These are phyloP conservation scores for Drosophila atripex DNA, from an alignment of 2,888 invertebrate genomes.

Conservation along the genomic window DNA sequence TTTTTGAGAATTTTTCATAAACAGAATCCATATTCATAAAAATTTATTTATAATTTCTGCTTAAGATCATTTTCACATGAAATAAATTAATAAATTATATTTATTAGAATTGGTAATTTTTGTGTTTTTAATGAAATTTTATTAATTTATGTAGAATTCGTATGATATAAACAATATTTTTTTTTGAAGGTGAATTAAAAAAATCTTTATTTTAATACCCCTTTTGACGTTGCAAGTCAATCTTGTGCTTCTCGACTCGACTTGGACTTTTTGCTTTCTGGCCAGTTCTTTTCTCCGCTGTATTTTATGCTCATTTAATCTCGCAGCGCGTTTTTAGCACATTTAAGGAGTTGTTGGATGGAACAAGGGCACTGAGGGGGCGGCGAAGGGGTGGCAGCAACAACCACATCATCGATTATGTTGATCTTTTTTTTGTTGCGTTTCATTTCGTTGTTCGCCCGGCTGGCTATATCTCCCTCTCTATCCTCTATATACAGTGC, in stretches of 20 bases:
- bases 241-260: slow-evolving; percentile 32
- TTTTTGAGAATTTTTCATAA: no score
- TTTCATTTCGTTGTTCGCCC: slow-evolving; percentile 37
- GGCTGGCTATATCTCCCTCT: slow-evolving; percentile 12
- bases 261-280: slow-evolving; percentile 15
- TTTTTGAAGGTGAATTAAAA: neutral
- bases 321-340: slow-evolving; percentile 76
- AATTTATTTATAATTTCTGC: no score
- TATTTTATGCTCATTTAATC: slow-evolving; percentile 80
- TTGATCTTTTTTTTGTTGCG: slow-evolving; percentile 64
- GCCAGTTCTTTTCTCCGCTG: slow-evolving; percentile 48
- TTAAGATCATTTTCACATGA: no score
- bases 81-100: no score
- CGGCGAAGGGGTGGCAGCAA: slow-evolving; percentile 18
- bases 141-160: no score
- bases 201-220: neutral
- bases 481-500: slow-evolving; percentile 46
- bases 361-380: slow-evolving; percentile 6
- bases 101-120: no score
- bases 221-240: neutral
- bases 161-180: neutral
- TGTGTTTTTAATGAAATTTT: no score
- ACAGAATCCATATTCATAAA: no score
- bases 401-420: slow-evolving; percentile 76
- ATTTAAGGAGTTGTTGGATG: slow-evolving; percentile 55